Evolutionary conservation across 2,113 vertebrate species (phyloP), one percentile per base, ranked within the genome.

Genomic region (Chitala chitala): DNA sequence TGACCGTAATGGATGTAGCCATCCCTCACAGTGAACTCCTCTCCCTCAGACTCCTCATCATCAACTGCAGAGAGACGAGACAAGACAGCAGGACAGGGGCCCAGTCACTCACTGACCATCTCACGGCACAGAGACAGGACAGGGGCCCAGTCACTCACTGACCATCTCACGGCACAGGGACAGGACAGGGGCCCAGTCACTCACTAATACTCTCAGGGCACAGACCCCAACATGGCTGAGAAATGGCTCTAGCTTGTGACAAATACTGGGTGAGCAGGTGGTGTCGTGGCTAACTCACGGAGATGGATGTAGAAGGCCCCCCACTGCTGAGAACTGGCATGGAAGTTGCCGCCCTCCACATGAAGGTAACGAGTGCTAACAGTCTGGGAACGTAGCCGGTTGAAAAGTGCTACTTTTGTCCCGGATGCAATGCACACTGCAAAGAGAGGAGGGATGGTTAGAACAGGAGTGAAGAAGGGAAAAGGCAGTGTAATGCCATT

Each of bases 1-100:
- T 99, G 97, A 71, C 97, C 97, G 26, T 99, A 99, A 85, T 99
- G 97, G 86, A 99, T 98, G 86, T 99, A 99, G 82, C 97, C 96
- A 17, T 99, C 96, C 77, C 96, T 92, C 79, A 98, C 97, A 71
- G 97, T 99, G 89, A 98, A 99, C 87, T 99, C 97, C 83, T 99
- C 97, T 82, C 97, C 97, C 86, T 99, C 97, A 0, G 97, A 99
- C 87, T 99, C 97, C 85, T 98, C 97, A 69, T 99, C 97, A 68
- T 99, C 96, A 94, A 99, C 97, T 99, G 81, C 0, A 69, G 20
- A 87, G 38, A 79, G 31, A 70, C 75, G 17, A 69, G 44, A 53
- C 15, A 68, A 4, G n/a, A 63, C 5, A 63, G 58, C 31, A 63
- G 13, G 15, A 13, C 33, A 7, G 17, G 13, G 33, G n/a, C 26